A percentile compares a stretch with the other conserved stretches of the same genome.
phyloP scores from a whole-genome alignment of 2,113 vertebrate species.

The Gambusia holbrooki region DNA sequence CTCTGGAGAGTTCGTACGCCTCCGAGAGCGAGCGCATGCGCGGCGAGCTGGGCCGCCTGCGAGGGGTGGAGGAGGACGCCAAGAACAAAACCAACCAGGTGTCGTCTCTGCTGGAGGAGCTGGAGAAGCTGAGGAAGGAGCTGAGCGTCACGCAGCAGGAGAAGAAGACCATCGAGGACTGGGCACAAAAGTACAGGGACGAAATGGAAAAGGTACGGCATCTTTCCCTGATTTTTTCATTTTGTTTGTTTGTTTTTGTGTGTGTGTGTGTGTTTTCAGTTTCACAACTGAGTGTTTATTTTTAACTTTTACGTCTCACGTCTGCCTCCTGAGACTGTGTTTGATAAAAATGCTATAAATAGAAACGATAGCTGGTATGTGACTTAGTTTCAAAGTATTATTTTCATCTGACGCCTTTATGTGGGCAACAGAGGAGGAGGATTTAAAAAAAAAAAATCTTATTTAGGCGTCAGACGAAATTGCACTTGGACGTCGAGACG shows the following conservation, averaged over 20 bases:
- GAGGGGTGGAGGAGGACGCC: slow-evolving; percentile 89
- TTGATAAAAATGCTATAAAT: neutral
- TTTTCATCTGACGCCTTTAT: slow-evolving; percentile 1
- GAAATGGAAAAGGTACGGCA: slow-evolving; percentile 89
- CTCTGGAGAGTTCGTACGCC: slow-evolving; percentile 82
- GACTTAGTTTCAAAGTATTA: neutral
- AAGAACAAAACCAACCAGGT: slow-evolving; percentile 85
- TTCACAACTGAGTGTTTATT: neutral
- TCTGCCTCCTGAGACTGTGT: neutral
- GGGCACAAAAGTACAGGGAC: slow-evolving; percentile 88
- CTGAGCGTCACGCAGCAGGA: slow-evolving; percentile 87
- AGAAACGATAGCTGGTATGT: neutral
- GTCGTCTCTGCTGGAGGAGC: slow-evolving; percentile 88
- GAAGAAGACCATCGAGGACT: slow-evolving; percentile 92
- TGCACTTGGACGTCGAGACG: neutral
- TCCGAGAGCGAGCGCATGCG: slow-evolving; percentile 88
- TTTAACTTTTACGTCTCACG: neutral
- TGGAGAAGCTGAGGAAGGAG: slow-evolving; percentile 88
- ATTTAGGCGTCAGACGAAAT: neutral
- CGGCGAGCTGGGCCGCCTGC: slow-evolving; percentile 85
- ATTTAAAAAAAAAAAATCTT: slow-evolving; percentile 5
- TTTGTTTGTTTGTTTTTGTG: neutral
- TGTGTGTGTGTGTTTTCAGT: neutral
- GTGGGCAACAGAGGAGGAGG: slow-evolving; percentile 33
- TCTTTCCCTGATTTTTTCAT: no score